Base-by-base conservation (phyloP, 2,797 vertebrate species). In the Ctenopoma kingsleyae region DNA sequence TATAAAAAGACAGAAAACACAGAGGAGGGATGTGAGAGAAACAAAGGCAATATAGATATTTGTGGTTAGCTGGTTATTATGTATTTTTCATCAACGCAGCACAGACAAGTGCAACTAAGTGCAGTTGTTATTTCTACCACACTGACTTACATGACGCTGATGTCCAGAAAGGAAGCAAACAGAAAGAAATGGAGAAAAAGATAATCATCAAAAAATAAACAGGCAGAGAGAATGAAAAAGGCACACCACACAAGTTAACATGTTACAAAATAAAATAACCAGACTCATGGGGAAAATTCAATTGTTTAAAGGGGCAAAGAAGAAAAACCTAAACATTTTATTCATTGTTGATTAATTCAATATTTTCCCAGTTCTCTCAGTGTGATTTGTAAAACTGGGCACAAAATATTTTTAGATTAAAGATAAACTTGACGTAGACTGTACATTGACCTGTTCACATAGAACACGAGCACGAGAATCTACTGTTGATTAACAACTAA, bases 61-160 rank as follows among this genome's bases (percentile, higher is more conserved):
- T 11, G 35, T 5, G 16, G 6, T 79, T 43, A 67, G 52, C 11
- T 27, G 15, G 19, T 61, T 35, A 50, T 30, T 16, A 0, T 52
- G 25, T 17, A 30, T 63, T 41, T 47, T 15, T 69, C n/a, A 63
- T 40, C 13, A 44, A 70, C 32, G 30, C 58, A 75, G 3, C 46
- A 71, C 51, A 65, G 55, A 52, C 25, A 71, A 27, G 25, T 27
- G 25, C 25, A 27, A 57, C 32, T 23, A 13, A 65, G 43, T 5
- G 47, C 50, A 62, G 68, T 25, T 5, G 59, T 40, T 36, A n/a
- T 50, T 36, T 64, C 44, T 46, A 64, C 15, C 68, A 76, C 53
- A 51, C 22, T 43, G 50, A 94, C 88, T 93, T 92, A 92, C 90
- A 83, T 93, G 93, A 84, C 93, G 88, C 90, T 92, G 64, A 56